Percentiles rank a stretch among this genome's conserved stretches.
Evolutionary conservation across 2,113 vertebrate genomes (phyloP).

Genomic region (Pelmatolapia mariae): DNA sequence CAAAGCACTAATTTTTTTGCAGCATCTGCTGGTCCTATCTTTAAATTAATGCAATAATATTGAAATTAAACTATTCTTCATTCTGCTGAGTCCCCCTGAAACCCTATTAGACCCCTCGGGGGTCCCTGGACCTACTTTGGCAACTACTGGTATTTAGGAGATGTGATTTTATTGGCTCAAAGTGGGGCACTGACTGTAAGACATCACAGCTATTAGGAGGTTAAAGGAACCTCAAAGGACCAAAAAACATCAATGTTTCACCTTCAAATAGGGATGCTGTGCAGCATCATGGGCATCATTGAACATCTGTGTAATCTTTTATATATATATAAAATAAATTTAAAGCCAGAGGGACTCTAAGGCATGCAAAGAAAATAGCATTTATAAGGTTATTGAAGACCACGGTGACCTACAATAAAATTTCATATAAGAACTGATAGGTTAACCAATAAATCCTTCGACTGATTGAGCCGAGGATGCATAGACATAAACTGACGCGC

Average conservation of each 20-base stretch:
- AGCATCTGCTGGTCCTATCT: background rate
- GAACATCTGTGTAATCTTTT: background rate
- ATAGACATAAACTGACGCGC: conserved; percentile 11
- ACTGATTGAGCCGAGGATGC: conserved; percentile 12
- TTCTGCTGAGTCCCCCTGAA: conserved; percentile 26
- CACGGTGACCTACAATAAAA: background rate
- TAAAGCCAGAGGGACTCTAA: background rate
- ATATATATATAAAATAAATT: background rate
- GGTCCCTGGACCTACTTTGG: conserved; percentile 41
- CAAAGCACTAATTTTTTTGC: background rate
- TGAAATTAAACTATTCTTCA: conserved; percentile 31
- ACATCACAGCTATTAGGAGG: background rate
- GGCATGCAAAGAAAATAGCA: background rate
- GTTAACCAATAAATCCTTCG: conserved; percentile 28
- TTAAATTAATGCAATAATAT: background rate
- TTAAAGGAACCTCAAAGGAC: conserved; percentile 26
- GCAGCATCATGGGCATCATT: background rate
- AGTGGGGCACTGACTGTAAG: conserved; percentile 25
- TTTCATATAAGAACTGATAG: background rate
- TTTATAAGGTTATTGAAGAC: background rate
- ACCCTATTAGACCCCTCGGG: background rate
- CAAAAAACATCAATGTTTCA: conserved; percentile 3
- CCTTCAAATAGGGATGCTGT: background rate
- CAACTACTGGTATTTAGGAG: conserved; percentile 33
- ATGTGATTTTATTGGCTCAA: conserved; percentile 46